These are phyloP conservation scores for Antennarius striatus DNA, from an alignment of 2,113 vertebrate genomes.

Conservation along the genomic window DNA sequence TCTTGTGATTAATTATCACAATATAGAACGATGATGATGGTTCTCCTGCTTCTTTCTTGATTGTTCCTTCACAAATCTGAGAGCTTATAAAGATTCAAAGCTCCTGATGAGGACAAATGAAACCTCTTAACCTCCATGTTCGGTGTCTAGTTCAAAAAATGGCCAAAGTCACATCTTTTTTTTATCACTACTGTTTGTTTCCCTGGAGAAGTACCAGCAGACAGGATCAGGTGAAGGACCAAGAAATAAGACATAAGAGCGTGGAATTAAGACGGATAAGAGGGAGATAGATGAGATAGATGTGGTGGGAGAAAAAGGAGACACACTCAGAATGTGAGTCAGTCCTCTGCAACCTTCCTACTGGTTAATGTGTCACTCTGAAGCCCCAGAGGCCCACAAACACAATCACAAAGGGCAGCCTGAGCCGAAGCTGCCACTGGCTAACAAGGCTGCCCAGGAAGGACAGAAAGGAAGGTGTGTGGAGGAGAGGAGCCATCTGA, in stretches of 20 bases:
- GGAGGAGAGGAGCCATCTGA: constrained; percentile 32
- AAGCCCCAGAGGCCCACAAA: constrained; percentile 49
- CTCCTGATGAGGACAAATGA: constrained; percentile 27
- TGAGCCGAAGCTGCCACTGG: constrained; percentile 34
- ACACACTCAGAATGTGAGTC: constrained; percentile 13
- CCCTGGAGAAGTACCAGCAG: constrained; percentile 18
- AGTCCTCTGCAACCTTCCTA: constrained; percentile 29
- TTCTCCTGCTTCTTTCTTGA: constrained; percentile 1
- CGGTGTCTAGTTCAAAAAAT: constrained; percentile 9
- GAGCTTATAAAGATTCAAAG: constrained; percentile 26
- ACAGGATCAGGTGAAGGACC: constrained; percentile 15
- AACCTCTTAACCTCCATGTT: constrained; percentile 35
- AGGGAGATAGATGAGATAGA: constrained; percentile 13
- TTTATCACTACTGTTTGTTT: neutral
- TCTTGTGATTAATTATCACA: constrained; percentile 7
- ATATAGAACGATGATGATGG: constrained; percentile 20
- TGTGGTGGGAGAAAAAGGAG: constrained; percentile 3
- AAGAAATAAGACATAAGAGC: constrained; percentile 4
- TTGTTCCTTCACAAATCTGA: neutral
- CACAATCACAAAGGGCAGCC: constrained; percentile 24
- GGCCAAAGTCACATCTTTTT: constrained; percentile 1
- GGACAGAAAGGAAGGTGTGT: constrained; percentile 14
- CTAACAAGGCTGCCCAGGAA: constrained; percentile 39
- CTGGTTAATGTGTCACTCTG: constrained; percentile 70
- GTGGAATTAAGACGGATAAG: constrained; percentile 2